Evolutionary conservation across 1,140 invertebrate genomes (phyloP), one percentile per base, ranked within the genome.

Genomic region (Octopus sinensis): DNA sequence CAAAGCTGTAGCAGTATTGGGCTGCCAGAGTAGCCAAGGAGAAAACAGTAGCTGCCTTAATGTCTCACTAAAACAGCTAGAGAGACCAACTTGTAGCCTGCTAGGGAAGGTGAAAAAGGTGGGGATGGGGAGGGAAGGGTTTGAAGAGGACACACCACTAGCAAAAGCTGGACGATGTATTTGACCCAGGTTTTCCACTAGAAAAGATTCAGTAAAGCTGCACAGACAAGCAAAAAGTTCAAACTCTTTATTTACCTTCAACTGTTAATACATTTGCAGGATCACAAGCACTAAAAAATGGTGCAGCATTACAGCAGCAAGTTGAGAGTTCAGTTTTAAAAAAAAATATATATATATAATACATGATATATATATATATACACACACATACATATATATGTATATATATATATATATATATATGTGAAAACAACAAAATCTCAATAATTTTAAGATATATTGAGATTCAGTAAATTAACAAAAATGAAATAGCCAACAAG

Each of bases 241-340:
- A 73, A 73, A 73, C 68, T 73, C 68, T 73, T 73, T 73, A 73
- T 73, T 73, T n/a, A 73, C 30, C 56, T 12, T 62, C 17, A 73
- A 73, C 68, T 73, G 68, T 73, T 73, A 0, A 73, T 13, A 73
- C 30, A n/a, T 17, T 73, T 73, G 68, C 30, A 23, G 68, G 68
- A 73, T 73, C 17, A 73, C 30, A 23, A 73, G 30, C 17, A 73
- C 68, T 73, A 73, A 73, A 10, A n/a, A 17, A 6, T 73, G 68
- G 68, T 73, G 68, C 68, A 73, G 68, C 68, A n/a, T n/a, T n/a
- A 73, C 30, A 23, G 68, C 68, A 73, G 68, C 68, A 73, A 73
- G 68, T 73, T 73, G 68, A 73, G 17, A n/a, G 68, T 73, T n/a
- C 68, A 73, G 68, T n/a, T n/a, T n/a, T 5, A 9, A 73, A 73